Evolutionary conservation across 92 coral and sea anemone species (phyloP).

Genomic region (Paragorgia papillata): DNA sequence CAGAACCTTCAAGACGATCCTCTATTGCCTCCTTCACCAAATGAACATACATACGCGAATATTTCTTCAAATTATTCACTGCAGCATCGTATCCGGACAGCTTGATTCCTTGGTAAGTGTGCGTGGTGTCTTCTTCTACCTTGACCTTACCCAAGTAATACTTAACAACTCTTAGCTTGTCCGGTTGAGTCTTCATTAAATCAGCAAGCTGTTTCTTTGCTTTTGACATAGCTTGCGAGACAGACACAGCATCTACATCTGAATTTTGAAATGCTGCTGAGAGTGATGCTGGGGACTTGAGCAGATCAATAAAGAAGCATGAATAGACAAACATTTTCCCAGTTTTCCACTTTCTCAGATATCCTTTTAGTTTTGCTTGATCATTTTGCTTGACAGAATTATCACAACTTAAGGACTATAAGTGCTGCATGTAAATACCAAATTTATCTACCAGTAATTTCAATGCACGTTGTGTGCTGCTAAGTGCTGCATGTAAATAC

Average conservation of each 20-base stretch:
- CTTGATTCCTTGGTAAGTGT: conserved; percentile 46
- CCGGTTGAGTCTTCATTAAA: conserved; percentile 15
- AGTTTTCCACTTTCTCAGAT: conserved; percentile 44
- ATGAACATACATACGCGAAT: conserved; percentile 22
- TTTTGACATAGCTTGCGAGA: conserved; percentile 32
- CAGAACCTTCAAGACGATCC: conserved; percentile 43
- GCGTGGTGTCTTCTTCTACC: conserved; percentile 22
- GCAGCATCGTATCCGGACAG: conserved; percentile 22
- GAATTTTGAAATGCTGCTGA: conserved; percentile 52
- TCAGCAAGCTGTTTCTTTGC: conserved; percentile 42
- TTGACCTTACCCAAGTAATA: conserved; percentile 33
- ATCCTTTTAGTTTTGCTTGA: conserved; percentile 52
- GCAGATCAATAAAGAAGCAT: conserved; percentile 51
- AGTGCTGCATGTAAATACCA: conserved; percentile 53
- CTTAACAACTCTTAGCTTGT: conserved; percentile 45
- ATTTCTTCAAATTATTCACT: conserved; percentile 29
- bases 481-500: conserved; percentile 49
- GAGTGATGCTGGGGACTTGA: conserved; percentile 47
- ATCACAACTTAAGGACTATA: conserved; percentile 53
- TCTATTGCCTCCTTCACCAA: conserved; percentile 43
- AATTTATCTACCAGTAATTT: conserved; percentile 51
- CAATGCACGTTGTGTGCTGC: conserved; percentile 34
- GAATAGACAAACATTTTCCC: conserved; percentile 38
- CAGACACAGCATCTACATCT: conserved; percentile 53
- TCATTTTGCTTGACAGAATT: conserved; percentile 49